A percentile compares a stretch with the other conserved stretches of the same genome.
Conservation (phyloP, 1,140 invertebrate genomes). For the Mamestra configurata region DNA sequence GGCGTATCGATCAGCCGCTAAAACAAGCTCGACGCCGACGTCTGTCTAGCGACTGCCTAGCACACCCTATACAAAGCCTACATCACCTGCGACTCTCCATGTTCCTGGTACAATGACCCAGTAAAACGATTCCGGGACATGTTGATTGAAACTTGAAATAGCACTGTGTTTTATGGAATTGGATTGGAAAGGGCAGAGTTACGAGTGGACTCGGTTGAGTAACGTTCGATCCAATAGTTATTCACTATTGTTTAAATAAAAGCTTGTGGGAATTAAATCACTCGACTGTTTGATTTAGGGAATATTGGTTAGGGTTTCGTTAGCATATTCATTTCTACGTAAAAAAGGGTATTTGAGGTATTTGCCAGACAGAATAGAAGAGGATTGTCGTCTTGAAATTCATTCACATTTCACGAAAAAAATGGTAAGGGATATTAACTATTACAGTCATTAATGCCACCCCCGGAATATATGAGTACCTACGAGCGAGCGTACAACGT, state of each 20-base stretch:
- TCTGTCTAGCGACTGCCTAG: conserved; percentile 76
- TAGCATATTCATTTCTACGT: conserved; percentile 9
- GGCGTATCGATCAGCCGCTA: conserved; percentile 82
- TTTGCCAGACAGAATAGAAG: neutral
- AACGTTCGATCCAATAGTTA: conserved; percentile 25
- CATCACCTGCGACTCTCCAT: conserved; percentile 65
- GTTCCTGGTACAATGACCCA: conserved; percentile 77
- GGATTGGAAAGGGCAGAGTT: conserved; percentile 57
- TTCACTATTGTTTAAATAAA: conserved; percentile 14
- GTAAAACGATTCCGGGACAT: conserved; percentile 68
- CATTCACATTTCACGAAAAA: neutral
- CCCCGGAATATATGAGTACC: neutral
- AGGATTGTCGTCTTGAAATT: neutral
- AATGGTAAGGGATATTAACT: neutral
- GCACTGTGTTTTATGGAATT: conserved; percentile 61
- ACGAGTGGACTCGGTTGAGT: conserved; percentile 37
- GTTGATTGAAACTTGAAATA: conserved; percentile 69
- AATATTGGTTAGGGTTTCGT: conserved; percentile 2
- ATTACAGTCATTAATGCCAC: neutral
- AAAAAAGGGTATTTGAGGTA: neutral
- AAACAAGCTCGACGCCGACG: conserved; percentile 75
- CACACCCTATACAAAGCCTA: conserved; percentile 69
- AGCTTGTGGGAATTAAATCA: conserved; percentile 23
- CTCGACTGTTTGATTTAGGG: conserved; percentile 17
- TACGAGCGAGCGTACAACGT: neutral